Evolutionary conservation across 2,797 vertebrate species (phyloP).

Genomic region (Paedocypris micromegethes): DNA sequence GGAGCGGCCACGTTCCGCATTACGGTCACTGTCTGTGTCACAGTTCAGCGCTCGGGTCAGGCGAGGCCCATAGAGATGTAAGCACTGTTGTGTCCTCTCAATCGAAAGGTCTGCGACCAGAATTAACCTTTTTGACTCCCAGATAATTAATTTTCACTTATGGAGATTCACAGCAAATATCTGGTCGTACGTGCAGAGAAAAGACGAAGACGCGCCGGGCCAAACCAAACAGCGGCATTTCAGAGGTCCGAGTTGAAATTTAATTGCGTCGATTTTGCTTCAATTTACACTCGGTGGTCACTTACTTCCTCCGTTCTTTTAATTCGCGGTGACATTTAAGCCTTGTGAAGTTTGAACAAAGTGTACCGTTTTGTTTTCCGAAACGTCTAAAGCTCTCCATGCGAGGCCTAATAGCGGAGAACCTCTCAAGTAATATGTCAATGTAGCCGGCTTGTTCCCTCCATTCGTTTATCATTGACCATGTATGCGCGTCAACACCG

Average conservation of each 20-base stretch:
- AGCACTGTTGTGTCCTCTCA: constrained; percentile 72
- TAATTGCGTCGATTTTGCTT: too few species aligned
- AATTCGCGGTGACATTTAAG: too few species aligned
- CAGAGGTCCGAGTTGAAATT: too few species aligned
- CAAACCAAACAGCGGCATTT: too few species aligned
- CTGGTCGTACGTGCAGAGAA: not conserved
- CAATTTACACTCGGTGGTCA: too few species aligned
- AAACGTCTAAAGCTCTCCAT: too few species aligned
- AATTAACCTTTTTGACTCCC: constrained; percentile 88
- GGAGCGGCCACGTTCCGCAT: constrained; percentile 66
- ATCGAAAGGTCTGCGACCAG: constrained; percentile 89
- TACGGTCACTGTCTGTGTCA: constrained; percentile 84
- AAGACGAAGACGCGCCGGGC: too few species aligned
- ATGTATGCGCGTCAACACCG: constrained; percentile 45
- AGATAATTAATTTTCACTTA: constrained; percentile 95
- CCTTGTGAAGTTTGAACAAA: too few species aligned
- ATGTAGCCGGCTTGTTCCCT: constrained; percentile 29
- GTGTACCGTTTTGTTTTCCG: too few species aligned
- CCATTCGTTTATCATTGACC: constrained; percentile 36
- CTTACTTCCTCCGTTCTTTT: too few species aligned
- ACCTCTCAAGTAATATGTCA: constrained; percentile 1
- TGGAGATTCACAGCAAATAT: constrained; percentile 67
- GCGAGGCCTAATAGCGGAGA: not conserved
- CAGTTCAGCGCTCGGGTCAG: constrained; percentile 82
- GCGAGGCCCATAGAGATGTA: constrained; percentile 71